A percentile compares a stretch with the other conserved stretches of the same genome.
Conservation (phyloP, 2,888 invertebrate species). For the Laothoe populi region DNA sequence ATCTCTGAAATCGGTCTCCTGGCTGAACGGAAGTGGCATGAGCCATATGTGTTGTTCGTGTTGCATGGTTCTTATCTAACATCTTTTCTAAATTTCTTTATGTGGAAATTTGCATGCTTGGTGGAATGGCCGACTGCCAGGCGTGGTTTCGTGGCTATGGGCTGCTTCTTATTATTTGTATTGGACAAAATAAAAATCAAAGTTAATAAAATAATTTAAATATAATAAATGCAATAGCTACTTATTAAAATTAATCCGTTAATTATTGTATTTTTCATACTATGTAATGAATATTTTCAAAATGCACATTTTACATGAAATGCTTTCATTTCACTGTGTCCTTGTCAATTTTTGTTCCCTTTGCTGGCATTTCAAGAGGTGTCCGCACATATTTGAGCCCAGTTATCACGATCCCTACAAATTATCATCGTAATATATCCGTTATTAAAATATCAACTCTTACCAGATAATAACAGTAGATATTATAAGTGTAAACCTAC, state of each 20-base stretch:
- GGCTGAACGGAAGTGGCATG: slow-evolving; percentile 80
- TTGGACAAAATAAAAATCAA: slow-evolving; percentile 37
- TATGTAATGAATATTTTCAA: slow-evolving; percentile 22
- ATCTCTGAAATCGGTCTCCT: slow-evolving; percentile 68
- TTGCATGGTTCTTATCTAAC: slow-evolving; percentile 79
- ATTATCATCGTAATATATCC: slow-evolving; percentile 29
- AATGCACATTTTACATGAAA: slow-evolving; percentile 30
- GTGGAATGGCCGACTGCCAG: slow-evolving; percentile 80
- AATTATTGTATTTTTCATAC: slow-evolving; percentile 29
- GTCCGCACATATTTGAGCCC: slow-evolving; percentile 56
- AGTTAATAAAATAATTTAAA: slow-evolving; percentile 37
- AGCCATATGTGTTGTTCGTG: slow-evolving; percentile 82
- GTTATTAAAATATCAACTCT: slow-evolving; percentile 35
- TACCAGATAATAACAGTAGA: slow-evolving; percentile 40
- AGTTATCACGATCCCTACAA: slow-evolving; percentile 47
- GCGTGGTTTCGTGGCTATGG: slow-evolving; percentile 71
- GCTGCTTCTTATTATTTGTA: slow-evolving; percentile 69
- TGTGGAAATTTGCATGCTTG: slow-evolving; percentile 79
- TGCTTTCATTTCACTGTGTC: slow-evolving; percentile 53
- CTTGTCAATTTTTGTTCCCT: slow-evolving; percentile 49
- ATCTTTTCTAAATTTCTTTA: slow-evolving; percentile 69
- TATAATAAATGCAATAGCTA: slow-evolving; percentile 15
- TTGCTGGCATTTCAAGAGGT: slow-evolving; percentile 40
- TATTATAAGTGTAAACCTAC: slow-evolving; percentile 45
- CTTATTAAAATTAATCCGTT: background rate